A percentile compares a stretch with the other conserved stretches of the same genome.
phyloP scores from a whole-genome alignment of 1,140 invertebrate species.

The Megalonaias nervosa region DNA sequence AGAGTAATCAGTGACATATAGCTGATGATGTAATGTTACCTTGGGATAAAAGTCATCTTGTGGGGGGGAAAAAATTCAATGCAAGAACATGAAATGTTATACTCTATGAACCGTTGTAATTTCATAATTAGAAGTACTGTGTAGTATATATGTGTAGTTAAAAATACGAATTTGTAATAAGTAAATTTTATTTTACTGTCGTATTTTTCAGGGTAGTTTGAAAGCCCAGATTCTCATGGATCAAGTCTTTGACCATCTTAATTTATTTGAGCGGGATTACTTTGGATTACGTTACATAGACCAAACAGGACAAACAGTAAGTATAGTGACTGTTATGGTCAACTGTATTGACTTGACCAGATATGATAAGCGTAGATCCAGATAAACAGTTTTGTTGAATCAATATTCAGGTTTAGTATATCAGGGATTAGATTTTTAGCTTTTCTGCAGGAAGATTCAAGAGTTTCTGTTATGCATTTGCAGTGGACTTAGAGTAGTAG shows the following conservation, averaged over 20 bases:
- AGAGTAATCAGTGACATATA: no score
- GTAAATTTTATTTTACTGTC: neutral
- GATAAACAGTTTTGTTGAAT: neutral
- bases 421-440: neutral
- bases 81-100: no score
- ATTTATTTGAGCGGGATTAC: constrained; percentile 98
- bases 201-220: constrained; percentile 66
- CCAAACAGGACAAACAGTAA: constrained; percentile 70
- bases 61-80: no score
- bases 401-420: neutral
- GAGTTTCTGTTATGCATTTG: no score
- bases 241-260: constrained; percentile 95
- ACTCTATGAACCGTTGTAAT: no score
- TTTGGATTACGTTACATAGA: constrained; percentile 99
- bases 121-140: no score
- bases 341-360: neutral
- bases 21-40: no score
- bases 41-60: no score
- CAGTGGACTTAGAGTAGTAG: no score
- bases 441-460: neutral
- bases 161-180: no score
- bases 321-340: constrained; percentile 10
- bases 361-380: neutral
- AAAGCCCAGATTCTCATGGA: constrained; percentile 93
- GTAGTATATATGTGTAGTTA: no score